A percentile compares a stretch with the other conserved stretches of the same genome.
phyloP scores from a whole-genome alignment of 2,888 invertebrate species.

The Sarcophaga carnaria region DNA sequence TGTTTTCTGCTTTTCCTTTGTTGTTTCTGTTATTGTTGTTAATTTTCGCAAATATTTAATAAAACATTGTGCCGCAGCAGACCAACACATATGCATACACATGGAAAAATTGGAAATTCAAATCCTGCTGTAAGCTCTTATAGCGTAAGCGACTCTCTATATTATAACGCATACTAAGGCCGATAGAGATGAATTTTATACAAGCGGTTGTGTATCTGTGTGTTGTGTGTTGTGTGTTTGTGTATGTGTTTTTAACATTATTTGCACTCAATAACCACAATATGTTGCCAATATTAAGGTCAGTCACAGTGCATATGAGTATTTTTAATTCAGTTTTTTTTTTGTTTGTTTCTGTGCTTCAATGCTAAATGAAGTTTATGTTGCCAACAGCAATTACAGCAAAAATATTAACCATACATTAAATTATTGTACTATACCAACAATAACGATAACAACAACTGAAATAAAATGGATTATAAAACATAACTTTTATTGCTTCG shows the following conservation, averaged over 20 bases:
- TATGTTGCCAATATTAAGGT: constrained; percentile 63
- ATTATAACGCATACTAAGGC: not conserved
- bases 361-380: constrained; percentile 39
- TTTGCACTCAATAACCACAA: constrained; percentile 59
- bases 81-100: not conserved
- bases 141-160: too few relatives aligned
- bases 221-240: not conserved
- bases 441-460: not conserved
- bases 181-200: not conserved
- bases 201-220: not conserved
- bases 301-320: not conserved
- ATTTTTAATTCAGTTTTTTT: not conserved
- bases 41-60: constrained; percentile 24
- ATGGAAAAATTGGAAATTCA: not conserved
- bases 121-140: not conserved
- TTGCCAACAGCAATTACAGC: constrained; percentile 7
- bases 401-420: constrained; percentile 22
- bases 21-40: not conserved
- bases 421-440: not conserved
- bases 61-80: not conserved
- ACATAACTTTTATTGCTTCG: not conserved
- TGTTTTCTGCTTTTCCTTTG: not conserved
- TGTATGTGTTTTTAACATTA: not conserved
- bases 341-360: not conserved
- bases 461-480: too few relatives aligned